Percentiles rank a stretch among this genome's conserved stretches.
These are phyloP conservation scores for Varanus salvator DNA, from an alignment of 2,113 vertebrate species.

Conservation along the genomic window DNA sequence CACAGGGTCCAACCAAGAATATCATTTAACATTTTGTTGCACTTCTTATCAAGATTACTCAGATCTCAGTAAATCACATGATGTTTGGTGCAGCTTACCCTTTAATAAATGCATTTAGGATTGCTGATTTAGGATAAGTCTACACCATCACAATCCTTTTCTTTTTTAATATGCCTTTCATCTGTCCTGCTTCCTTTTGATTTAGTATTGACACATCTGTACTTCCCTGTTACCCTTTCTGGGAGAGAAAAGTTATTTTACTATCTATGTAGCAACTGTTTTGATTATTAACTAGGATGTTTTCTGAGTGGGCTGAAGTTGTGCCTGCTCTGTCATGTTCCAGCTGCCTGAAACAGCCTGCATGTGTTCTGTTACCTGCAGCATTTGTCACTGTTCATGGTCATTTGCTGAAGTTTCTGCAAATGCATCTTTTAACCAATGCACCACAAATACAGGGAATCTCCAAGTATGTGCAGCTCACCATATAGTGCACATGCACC, in stretches of 20 bases:
- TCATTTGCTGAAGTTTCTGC: background rate
- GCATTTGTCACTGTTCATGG: background rate
- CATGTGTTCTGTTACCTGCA: background rate
- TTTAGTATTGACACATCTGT: background rate
- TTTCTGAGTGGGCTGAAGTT: background rate
- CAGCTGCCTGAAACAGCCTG: background rate
- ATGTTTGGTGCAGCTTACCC: too few species aligned
- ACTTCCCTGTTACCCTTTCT: background rate
- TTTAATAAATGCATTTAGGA: too few species aligned
- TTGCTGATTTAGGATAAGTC: too few species aligned
- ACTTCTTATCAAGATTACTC: too few species aligned
- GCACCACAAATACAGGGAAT: background rate
- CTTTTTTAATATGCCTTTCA: background rate
- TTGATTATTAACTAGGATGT: background rate
- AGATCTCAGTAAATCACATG: too few species aligned
- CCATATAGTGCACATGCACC: background rate
- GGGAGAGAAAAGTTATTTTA: background rate
- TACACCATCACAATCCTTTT: background rate
- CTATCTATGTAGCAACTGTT: background rate
- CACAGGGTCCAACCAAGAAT: background rate
- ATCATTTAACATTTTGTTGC: too few species aligned
- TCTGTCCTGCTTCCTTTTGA: background rate
- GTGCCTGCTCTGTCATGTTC: background rate
- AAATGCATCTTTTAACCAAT: background rate
- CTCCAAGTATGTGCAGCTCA: background rate